Percentiles rank a stretch among this genome's conserved stretches.
These are phyloP conservation scores for Tenualosa ilisha DNA, from an alignment of 2,797 vertebrate genomes.

Conservation along the genomic window DNA sequence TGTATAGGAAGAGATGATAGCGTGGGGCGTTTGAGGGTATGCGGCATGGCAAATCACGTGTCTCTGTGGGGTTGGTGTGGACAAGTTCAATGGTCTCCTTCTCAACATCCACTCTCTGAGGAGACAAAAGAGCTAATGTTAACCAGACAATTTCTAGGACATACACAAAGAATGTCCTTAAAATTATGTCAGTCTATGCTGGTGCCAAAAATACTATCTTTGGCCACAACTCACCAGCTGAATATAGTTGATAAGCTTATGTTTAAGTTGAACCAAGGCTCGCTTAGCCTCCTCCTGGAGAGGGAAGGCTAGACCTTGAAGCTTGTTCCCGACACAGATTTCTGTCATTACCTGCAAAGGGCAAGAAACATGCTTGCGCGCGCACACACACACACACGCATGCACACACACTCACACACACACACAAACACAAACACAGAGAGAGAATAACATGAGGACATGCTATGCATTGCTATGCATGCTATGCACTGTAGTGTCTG, in stretches of 20 bases:
- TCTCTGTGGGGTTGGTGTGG: slow-evolving; percentile 90
- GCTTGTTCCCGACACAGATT: slow-evolving; percentile 93
- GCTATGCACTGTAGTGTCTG: neutral
- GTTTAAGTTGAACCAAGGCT: slow-evolving; percentile 88
- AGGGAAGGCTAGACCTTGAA: slow-evolving; percentile 94
- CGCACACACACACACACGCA: slow-evolving; percentile 25
- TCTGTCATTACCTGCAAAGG: slow-evolving; percentile 86
- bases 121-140: neutral
- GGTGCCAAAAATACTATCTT: neutral
- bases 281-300: slow-evolving; percentile 87
- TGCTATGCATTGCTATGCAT: neutral
- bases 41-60: slow-evolving; percentile 85
- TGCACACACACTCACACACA: slow-evolving; percentile 24
- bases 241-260: slow-evolving; percentile 93
- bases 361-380: slow-evolving; percentile 23
- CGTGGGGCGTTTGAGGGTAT: slow-evolving; percentile 90
- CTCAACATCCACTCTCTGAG: slow-evolving; percentile 85
- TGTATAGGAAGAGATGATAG: slow-evolving; percentile 97
- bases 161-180: neutral
- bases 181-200: neutral
- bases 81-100: slow-evolving; percentile 94
- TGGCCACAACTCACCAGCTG: slow-evolving; percentile 82
- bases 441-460: neutral
- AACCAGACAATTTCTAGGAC: neutral
- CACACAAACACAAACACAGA: neutral